phyloP scores from a whole-genome alignment of 1,140 invertebrate species.

The Drosophila murphyi region DNA sequence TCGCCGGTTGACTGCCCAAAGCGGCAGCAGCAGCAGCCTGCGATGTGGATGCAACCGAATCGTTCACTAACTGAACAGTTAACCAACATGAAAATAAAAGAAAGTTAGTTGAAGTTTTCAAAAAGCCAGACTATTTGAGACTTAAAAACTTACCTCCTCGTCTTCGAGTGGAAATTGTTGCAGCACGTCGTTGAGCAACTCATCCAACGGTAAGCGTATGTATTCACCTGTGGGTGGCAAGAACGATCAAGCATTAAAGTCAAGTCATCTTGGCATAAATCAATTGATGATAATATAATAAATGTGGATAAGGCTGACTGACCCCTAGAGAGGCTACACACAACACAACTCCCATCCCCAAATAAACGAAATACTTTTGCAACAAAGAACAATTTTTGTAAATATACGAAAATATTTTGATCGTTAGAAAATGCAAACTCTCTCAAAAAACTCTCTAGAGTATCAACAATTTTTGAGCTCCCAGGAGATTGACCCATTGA shows the following conservation, averaged over 20 bases:
- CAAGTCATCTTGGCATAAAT: constrained; percentile 33
- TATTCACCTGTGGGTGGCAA: constrained; percentile 77
- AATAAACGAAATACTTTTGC: background rate
- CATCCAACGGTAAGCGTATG: constrained; percentile 81
- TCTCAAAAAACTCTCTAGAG: constrained; percentile 47
- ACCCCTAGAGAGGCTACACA: constrained; percentile 9
- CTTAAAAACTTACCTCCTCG: constrained; percentile 64
- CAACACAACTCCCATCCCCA: background rate
- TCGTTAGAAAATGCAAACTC: constrained; percentile 6
- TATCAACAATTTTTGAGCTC: constrained; percentile 50
- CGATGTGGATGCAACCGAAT: constrained; percentile 76
- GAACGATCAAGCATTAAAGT: constrained; percentile 11
- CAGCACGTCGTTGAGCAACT: constrained; percentile 82
- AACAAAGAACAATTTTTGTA: constrained; percentile 36
- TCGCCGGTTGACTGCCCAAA: constrained; percentile 44
- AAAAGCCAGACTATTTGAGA: background rate
- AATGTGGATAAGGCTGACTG: background rate
- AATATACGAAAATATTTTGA: constrained; percentile 71
- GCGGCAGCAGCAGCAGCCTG: constrained; percentile 75
- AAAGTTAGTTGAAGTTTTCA: constrained; percentile 3
- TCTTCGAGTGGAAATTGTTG: constrained; percentile 74
- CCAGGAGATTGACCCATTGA: constrained; percentile 7
- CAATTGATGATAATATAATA: constrained; percentile 7
- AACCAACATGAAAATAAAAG: background rate
- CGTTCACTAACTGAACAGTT: constrained; percentile 51